Base-by-base conservation (phyloP, 1,140 invertebrate genomes). In the Drosophila ercepeae region DNA sequence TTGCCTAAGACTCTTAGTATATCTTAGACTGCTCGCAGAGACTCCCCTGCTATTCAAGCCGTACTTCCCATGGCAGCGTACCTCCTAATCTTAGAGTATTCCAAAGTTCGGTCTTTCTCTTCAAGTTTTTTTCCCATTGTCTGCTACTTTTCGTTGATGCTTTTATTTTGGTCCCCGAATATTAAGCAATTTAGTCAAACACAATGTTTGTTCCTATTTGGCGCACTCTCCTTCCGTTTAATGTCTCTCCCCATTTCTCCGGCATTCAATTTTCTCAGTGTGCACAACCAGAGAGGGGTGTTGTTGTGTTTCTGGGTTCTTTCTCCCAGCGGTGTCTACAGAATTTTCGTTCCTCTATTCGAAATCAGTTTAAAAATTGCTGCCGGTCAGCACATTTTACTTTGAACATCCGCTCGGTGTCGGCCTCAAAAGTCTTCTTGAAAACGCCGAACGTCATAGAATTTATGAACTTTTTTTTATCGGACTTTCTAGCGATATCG, bases 341-440 rank as follows among this genome's bases (percentile, higher is more conserved):
- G 11, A 21, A 65, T 18, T 49, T 72, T 23, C 13, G 67, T 53
- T 39, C 44, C 39, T 63, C 57, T 53, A 23, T 73, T 73, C 49
- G 69, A 73, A 89, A 61, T 89, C 86, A 89, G 86, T 89, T 86
- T 51, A 64, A 81, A 89, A 89, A 69, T 89, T 84, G 75, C 86
- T 75, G 76, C 76, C 86, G 84, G 86, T 89, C 86, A 86, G 77
- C 60, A 52, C 84, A 53, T 42, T 53, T 32, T 69, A 72, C 70
- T 75, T 54, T 49, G 42, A 68, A 69, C 32, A 55, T 32, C 64
- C 44, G 51, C 64, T 51, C 13, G 36, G 36, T 7, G 14, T 7
- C 13, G 8, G 36, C 36, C 36, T 39, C 42, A 34, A 53, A 45
- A 55, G 42, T 55, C 42, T 42, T 27, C 3, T 25, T 29, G 13